Evolutionary conservation across 2,888 invertebrate species (phyloP), one percentile per base, ranked within the genome.

Genomic region (Eupithecia inturbata): DNA sequence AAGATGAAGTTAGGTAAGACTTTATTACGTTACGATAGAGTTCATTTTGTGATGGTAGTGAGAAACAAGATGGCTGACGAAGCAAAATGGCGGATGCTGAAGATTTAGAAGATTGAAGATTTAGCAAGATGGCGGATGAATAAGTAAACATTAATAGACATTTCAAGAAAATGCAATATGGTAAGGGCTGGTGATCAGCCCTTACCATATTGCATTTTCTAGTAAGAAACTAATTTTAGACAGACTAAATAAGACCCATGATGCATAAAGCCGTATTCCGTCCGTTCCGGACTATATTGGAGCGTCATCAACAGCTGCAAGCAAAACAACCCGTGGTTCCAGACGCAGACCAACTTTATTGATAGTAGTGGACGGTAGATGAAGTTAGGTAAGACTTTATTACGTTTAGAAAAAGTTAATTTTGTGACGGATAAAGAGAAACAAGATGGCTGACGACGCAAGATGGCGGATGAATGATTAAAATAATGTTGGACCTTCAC

Each of bases 231-330:
- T n/a, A n/a, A n/a, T n/a, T n/a, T n/a, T n/a, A n/a, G n/a, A n/a
- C n/a, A n/a, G n/a, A n/a, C n/a, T n/a, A n/a, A n/a, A n/a, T n/a
- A n/a, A n/a, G n/a, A n/a, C n/a, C 94, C 97, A 96, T 88, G 98
- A 99, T 88, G 98, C 97, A 96, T 88, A 98, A 99, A 99, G 90
- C 97, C 98, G 0, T 98, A 97, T 95, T 97, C 98, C 67, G 96
- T 98, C n/a, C 57, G 94, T 98, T 98, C 57, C 91, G 98, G 74
- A 98, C 98, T 0, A 95, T 98, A n/a, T n/a, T 97, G 97, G 95
- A 98, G 97, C 87, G 98, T 98, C n/a, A 92, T 98, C 70, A 97
- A 97, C 96, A 90, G 96, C 96, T 83, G 97, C 96, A 49, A 91
- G 1, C 77, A 93, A n/a, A 81, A 84, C 79, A 87, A 87, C 75